phyloP scores from a whole-genome alignment of 1,140 invertebrate species.

The Neocloeon triangulifer region DNA sequence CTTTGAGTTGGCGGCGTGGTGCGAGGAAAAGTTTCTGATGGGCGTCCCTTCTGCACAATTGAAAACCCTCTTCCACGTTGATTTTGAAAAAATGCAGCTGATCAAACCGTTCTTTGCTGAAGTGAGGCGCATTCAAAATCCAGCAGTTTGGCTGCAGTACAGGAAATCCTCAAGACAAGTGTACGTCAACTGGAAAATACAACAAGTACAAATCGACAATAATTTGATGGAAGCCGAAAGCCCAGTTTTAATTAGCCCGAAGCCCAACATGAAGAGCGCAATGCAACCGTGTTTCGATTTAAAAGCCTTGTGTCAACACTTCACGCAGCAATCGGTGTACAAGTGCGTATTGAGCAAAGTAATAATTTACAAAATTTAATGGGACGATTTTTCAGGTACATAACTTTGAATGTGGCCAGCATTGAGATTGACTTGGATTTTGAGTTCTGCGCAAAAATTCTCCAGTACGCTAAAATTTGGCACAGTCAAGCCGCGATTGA shows the following conservation, averaged over 20 bases:
- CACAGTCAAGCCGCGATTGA: too few species aligned
- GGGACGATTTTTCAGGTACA: too few species aligned
- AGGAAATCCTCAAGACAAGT: constrained; percentile 41
- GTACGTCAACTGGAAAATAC: constrained; percentile 42
- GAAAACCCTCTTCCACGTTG: constrained; percentile 36
- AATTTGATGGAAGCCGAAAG: constrained; percentile 1
- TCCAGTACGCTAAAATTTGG: too few species aligned
- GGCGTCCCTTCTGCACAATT: constrained; percentile 44
- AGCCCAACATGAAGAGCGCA: constrained; percentile 1
- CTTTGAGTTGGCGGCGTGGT: constrained; percentile 51
- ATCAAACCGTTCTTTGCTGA: constrained; percentile 67
- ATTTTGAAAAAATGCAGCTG: constrained; percentile 69
- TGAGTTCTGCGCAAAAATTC: too few species aligned
- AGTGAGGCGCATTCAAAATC: constrained; percentile 42
- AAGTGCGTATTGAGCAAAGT: background rate
- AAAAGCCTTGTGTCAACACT: constrained; percentile 1
- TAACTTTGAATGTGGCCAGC: too few species aligned
- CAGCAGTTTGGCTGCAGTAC: constrained; percentile 52
- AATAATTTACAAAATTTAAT: constrained; percentile 27
- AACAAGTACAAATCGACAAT: constrained; percentile 31
- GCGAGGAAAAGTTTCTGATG: constrained; percentile 53
- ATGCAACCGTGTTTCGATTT: too few species aligned
- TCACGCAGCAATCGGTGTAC: constrained; percentile 3
- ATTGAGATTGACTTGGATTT: too few species aligned
- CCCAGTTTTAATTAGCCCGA: background rate